phyloP scores from a whole-genome alignment of 2,888 invertebrate genomes.

The Nemotelus pantherinus region DNA sequence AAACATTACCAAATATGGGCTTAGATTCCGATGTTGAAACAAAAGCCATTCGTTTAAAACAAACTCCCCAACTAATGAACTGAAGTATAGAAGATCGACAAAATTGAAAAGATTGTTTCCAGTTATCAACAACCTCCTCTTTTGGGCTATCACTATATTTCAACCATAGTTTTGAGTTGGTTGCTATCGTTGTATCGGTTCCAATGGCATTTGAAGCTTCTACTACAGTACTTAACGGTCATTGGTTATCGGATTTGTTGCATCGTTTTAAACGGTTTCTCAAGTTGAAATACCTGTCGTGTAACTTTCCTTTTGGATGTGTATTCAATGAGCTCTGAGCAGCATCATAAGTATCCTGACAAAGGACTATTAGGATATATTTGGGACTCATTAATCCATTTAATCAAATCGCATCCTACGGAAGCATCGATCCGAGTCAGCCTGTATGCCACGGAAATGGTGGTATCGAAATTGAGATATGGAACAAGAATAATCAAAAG shows the following conservation, averaged over 20 bases:
- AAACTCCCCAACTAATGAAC: background rate
- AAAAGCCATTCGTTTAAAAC: constrained; percentile 1
- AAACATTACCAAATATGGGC: constrained; percentile 2
- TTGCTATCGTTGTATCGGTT: background rate
- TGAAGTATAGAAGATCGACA: background rate
- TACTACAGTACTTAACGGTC: too few relatives aligned
- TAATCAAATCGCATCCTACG: too few relatives aligned
- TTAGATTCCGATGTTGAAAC: background rate
- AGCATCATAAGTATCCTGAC: constrained; percentile 1
- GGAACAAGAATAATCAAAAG: too few relatives aligned
- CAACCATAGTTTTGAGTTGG: background rate
- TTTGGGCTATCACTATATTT: background rate
- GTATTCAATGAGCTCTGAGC: background rate
- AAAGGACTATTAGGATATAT: background rate
- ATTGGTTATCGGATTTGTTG: background rate
- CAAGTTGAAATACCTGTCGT: background rate
- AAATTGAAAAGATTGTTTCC: background rate
- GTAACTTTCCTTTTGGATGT: constrained; percentile 1
- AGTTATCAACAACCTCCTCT: background rate
- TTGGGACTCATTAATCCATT: too few relatives aligned
- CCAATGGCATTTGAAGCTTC: background rate
- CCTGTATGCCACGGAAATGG: too few relatives aligned
- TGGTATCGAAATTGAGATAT: too few relatives aligned
- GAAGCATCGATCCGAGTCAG: too few relatives aligned
- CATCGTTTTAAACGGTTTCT: background rate